Evolutionary conservation across 2,888 invertebrate genomes (phyloP).

Genomic region (Emesis russula): DNA sequence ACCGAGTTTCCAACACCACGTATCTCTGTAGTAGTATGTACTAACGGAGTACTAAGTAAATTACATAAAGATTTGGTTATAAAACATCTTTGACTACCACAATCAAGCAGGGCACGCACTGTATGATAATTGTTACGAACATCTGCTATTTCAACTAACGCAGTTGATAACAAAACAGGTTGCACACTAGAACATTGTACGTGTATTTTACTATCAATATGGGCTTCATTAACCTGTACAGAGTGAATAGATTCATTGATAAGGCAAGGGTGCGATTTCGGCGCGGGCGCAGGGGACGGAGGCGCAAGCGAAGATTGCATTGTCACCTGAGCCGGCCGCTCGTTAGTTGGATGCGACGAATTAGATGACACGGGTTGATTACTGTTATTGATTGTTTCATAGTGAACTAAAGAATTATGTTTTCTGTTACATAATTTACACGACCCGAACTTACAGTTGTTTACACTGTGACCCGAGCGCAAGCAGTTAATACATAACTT

Average conservation of each 20-base stretch:
- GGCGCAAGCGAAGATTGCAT: too few species aligned
- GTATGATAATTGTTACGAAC: not conserved
- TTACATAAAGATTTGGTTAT: constrained; percentile 60
- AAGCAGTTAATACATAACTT: constrained; percentile 47
- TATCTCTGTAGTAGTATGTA: constrained; percentile 83
- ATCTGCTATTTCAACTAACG: not conserved
- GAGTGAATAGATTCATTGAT: too few species aligned
- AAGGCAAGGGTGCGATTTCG: too few species aligned
- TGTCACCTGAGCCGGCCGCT: too few species aligned
- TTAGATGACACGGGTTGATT: too few species aligned
- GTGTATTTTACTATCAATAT: not conserved
- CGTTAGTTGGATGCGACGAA: too few species aligned
- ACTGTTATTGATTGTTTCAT: too few species aligned
- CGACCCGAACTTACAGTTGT: constrained; percentile 36
- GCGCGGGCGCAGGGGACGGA: too few species aligned
- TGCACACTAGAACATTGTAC: not conserved
- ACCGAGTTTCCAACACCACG: constrained; percentile 72
- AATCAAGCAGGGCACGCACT: constrained; percentile 73
- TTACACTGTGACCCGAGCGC: constrained; percentile 34
- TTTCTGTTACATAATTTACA: constrained; percentile 42
- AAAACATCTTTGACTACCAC: constrained; percentile 80
- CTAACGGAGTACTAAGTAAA: constrained; percentile 55
- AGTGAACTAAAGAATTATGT: constrained; percentile 41
- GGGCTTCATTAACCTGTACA: too few species aligned
- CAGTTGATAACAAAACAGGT: constrained; percentile 16